phyloP scores from a whole-genome alignment of 2,888 invertebrate species.

The Leptopterna dolabrata region DNA sequence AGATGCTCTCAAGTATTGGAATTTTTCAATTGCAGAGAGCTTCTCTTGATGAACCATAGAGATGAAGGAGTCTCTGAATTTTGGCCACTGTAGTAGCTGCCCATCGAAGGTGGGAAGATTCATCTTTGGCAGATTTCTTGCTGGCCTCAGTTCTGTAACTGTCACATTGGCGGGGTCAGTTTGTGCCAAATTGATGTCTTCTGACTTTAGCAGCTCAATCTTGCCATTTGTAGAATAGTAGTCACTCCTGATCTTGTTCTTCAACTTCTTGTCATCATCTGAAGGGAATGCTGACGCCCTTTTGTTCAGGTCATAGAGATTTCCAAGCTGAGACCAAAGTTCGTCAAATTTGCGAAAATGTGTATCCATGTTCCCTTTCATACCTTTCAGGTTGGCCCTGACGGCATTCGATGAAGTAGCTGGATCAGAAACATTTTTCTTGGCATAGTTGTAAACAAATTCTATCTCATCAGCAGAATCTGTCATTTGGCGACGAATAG shows the following conservation, averaged over 20 bases:
- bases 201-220: neutral
- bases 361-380: neutral
- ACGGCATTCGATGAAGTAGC: neutral
- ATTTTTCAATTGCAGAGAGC: neutral
- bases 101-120: conserved; percentile 20
- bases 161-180: neutral
- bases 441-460: neutral
- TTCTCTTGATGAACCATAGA: conserved; percentile 5
- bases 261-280: neutral
- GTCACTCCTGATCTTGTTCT: neutral
- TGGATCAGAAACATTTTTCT: neutral
- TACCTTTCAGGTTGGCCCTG: neutral
- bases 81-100: neutral
- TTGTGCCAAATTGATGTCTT: neutral
- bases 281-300: neutral
- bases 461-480: neutral
- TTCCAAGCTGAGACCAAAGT: neutral
- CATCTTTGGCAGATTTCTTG: no score
- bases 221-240: neutral
- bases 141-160: neutral
- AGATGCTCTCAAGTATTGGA: conserved; percentile 11
- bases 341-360: neutral
- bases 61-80: conserved; percentile 21
- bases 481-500: neutral
- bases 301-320: neutral